Base-by-base conservation (phyloP, 2,113 vertebrate species). In the Cygnus buccinator region DNA sequence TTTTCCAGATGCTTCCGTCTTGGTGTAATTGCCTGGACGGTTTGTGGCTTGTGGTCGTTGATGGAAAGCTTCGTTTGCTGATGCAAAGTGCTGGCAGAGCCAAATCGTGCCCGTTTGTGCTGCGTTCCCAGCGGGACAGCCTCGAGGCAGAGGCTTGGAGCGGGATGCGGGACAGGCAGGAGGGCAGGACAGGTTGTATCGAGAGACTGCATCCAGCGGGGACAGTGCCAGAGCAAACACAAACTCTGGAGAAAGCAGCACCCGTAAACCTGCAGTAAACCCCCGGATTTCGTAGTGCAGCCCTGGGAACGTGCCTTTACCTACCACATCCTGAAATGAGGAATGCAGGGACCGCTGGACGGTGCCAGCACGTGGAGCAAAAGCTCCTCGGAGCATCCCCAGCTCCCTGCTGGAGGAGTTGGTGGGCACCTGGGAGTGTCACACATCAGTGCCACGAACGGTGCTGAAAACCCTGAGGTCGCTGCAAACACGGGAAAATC, bases 211-310 rank as follows among this genome's bases (percentile, higher is more conserved):
- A 33, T 41, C 72, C 62, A 17, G 8, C 0, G 15, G 33, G 46
- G n/a, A 33, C 46, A 55, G 25, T 6, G 55, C 22, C 65, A 44
- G 63, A 77, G 70, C 35, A 14, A 44, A 52, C 9, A 39, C 43
- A 61, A 9, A 9, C 0, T 0, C 10, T 22, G 39, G 54, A 46
- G 37, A 31, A 22, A 46, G 28, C 41, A 72, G 66, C 4, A 1
- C 18, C 65, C 7, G 0, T 37, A 5, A 9, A 10, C 12, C 28
- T 2, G 0, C 50, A 10, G 20, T 25, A 65, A 65, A 72, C 29
- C 58, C 50, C 39, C 3, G 0, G 20, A 4, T 50, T 33, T 37
- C 2, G 0, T 46, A 33, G 39, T 6, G 33, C 1, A 2, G 39
- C 25, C 18, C 20, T 44, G 46, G 39, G 65, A 62, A 37, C 0